Evolutionary conservation across 2,797 vertebrate genomes (phyloP).

Genomic region (Apogon talboti): DNA sequence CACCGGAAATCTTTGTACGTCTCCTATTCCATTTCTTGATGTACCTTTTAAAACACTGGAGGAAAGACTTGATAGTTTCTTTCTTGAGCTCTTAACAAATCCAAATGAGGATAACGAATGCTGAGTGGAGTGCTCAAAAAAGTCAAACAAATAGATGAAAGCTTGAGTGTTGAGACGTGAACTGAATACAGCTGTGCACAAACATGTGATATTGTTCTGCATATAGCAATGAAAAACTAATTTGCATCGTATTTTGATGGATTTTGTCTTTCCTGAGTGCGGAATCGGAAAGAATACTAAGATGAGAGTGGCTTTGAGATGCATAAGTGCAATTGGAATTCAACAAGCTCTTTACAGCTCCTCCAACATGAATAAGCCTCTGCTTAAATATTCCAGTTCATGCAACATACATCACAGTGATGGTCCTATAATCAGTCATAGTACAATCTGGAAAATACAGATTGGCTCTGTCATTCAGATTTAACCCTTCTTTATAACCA

Average conservation of each 20-base stretch:
- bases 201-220: conserved; percentile 3
- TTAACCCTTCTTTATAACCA: conserved; percentile 26
- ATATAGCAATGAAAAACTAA: conserved; percentile 19
- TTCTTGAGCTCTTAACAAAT: conserved; percentile 29
- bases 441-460: conserved; percentile 9
- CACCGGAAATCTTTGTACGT: conserved; percentile 4
- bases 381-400: conserved; percentile 22
- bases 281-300: conserved; percentile 24
- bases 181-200: neutral
- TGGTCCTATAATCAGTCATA: conserved; percentile 5
- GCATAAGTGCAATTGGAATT: conserved; percentile 42
- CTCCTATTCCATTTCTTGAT: neutral
- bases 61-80: conserved; percentile 12
- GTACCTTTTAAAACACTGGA: conserved; percentile 21
- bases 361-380: conserved; percentile 29
- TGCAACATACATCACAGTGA: neutral
- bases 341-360: conserved; percentile 8
- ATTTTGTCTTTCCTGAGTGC: conserved; percentile 5
- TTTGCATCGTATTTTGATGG: conserved; percentile 32
- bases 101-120: conserved; percentile 5
- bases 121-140: neutral
- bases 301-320: conserved; percentile 12
- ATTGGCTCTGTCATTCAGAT: conserved; percentile 36
- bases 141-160: conserved; percentile 17
- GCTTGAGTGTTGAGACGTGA: conserved; percentile 9